phyloP scores from a whole-genome alignment of 2,888 invertebrate species.

The Hoplodrina blanda region DNA sequence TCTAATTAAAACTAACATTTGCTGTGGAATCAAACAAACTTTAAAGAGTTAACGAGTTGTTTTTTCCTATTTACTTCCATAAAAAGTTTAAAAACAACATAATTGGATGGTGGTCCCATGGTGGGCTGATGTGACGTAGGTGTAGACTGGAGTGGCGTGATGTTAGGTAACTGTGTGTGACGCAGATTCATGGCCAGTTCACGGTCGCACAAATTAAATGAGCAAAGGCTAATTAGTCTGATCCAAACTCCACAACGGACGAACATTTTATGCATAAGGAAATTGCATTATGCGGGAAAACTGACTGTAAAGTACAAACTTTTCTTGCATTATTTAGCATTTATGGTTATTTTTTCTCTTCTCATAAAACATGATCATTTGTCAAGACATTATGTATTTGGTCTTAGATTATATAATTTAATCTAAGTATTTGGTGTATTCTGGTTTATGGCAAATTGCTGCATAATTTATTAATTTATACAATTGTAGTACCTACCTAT shows the following conservation, averaged over 20 bases:
- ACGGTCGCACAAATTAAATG: constrained; percentile 56
- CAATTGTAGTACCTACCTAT: too few relatives aligned
- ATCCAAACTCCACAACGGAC: constrained; percentile 27
- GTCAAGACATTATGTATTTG: too few relatives aligned
- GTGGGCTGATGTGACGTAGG: constrained; percentile 49
- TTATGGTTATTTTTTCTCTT: constrained; percentile 1
- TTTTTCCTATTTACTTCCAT: constrained; percentile 19
- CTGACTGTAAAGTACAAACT: not conserved
- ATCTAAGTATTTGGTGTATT: too few relatives aligned
- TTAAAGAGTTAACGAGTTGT: constrained; percentile 19
- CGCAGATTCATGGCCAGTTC: constrained; percentile 61
- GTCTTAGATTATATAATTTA: too few relatives aligned
- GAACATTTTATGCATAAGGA: constrained; percentile 20
- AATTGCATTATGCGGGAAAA: constrained; percentile 14
- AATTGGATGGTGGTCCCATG: constrained; percentile 35
- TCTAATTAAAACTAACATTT: not conserved
- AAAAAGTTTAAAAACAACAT: constrained; percentile 28
- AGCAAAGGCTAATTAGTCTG: constrained; percentile 28
- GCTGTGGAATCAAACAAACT: constrained; percentile 1
- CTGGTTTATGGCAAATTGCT: too few relatives aligned
- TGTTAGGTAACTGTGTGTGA: constrained; percentile 41
- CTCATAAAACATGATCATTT: constrained; percentile 8
- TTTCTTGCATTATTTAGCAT: not conserved
- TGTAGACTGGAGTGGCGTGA: constrained; percentile 50
- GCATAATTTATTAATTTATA: too few relatives aligned